Base-by-base conservation (phyloP, 30 jellyfish, hydroid and myxozoan genomes). In the Clytia hemisphaerica region DNA sequence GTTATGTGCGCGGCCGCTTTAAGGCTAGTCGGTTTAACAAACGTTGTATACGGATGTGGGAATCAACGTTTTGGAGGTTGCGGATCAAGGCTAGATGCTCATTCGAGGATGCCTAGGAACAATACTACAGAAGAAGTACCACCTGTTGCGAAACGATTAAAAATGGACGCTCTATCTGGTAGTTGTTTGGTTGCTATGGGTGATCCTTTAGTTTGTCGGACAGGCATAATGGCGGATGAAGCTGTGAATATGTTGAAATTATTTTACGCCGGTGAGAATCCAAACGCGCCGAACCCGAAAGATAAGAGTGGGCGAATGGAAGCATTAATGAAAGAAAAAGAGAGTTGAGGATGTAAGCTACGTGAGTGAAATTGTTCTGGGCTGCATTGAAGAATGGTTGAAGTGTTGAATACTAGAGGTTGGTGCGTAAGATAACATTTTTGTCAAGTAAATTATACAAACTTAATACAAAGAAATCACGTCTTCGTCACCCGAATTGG, bases 1-100 rank as follows among this genome's bases (percentile, higher is more conserved):
- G 69, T 91, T 5, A 91, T 91, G 99, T 91, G 99, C 58, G 85
- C 93, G 1, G 74, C 83, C 5, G 99, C 99, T 4, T 54, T 81
- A 24, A 64, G 94, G 27, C 48, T 82, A 0, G 58, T 64, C n/a
- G 93, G 93, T 21, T 47, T 82, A 21, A 67, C 16, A 37, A 62
- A 73, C 22, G 83, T 83, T 0, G 72, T 76, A 37, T 91, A 47
- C 73, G 99, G 99, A 9, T 81, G 95, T 50, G 67, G 88, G 14
- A 91, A 91, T 73, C 94, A 91, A 51, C 75, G 99, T 28, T 91
- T 91, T 91, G 99, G 99, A 24, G 99, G 99, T 26, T 91, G 99
- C 78, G 99, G 95, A 10, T 91, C 99, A 6, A 79, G 88, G 2
- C 45, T 91, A 0, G 75, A 64, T 62, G 73, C 77, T 12, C 93